Percentiles rank a stretch among this genome's conserved stretches.
These are phyloP conservation scores for Hydrozoanthus gracilis DNA, from an alignment of 92 coral and sea anemone species.

Conservation along the genomic window DNA sequence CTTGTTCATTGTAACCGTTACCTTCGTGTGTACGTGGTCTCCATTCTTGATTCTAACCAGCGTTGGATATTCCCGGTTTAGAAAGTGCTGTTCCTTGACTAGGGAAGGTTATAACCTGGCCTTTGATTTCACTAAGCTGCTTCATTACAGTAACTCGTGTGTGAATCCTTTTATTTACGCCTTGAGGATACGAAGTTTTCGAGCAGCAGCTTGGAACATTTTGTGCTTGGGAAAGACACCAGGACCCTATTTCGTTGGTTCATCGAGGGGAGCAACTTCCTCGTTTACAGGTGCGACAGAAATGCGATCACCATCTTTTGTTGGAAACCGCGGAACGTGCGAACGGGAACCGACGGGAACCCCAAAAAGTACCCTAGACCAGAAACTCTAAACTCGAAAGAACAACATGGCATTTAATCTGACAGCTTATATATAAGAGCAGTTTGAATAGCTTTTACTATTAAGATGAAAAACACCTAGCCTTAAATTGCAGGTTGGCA, in stretches of 20 bases:
- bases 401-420: not conserved
- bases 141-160: constrained; percentile 21
- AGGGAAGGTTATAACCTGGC: not conserved
- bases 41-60: not conserved
- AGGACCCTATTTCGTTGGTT: not conserved
- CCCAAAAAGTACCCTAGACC: not conserved
- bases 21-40: constrained; percentile 14
- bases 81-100: not conserved
- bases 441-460: not conserved
- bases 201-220: not conserved
- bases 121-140: not conserved
- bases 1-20: not conserved
- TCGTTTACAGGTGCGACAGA: not conserved
- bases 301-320: not conserved
- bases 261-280: not conserved
- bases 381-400: not conserved
- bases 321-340: not conserved
- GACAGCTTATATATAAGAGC: not conserved
- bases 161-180: constrained; percentile 22
- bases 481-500: not conserved
- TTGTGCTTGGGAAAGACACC: not conserved
- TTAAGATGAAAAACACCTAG: not conserved
- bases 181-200: constrained; percentile 7
- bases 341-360: not conserved
- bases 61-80: not conserved